phyloP scores from a whole-genome alignment of 2,113 vertebrate species.

The Rhombomys opimus region DNA sequence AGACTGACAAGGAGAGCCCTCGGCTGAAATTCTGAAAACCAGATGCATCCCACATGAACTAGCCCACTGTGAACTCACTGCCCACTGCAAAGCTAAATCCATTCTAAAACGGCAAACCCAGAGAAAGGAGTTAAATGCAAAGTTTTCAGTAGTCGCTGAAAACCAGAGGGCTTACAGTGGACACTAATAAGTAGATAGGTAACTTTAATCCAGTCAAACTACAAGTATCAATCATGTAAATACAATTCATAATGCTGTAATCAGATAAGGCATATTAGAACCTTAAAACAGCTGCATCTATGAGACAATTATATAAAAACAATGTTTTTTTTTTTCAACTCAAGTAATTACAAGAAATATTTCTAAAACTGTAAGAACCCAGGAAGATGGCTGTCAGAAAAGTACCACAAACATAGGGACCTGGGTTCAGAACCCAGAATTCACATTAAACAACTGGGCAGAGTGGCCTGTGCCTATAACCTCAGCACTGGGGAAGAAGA shows the following conservation, averaged over 20 bases:
- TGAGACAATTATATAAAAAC: neutral
- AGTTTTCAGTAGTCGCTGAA: neutral
- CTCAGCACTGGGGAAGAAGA: no score
- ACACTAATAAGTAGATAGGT: neutral
- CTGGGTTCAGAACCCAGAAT: neutral
- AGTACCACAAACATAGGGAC: neutral
- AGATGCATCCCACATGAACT: fast-evolving
- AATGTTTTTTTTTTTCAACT: neutral
- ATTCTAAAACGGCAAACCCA: neutral
- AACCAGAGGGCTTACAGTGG: neutral
- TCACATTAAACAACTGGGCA: neutral
- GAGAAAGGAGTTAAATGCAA: neutral
- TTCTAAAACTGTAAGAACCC: constrained; percentile 15
- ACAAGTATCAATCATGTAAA: neutral
- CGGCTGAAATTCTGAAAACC: neutral
- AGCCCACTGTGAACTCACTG: neutral
- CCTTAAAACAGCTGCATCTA: neutral
- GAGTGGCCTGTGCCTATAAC: neutral
- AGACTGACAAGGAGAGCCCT: neutral
- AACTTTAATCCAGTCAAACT: neutral
- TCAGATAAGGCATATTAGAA: neutral
- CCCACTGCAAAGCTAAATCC: neutral
- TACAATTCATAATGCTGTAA: neutral
- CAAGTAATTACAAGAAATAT: neutral
- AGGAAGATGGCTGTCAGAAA: neutral